Evolutionary conservation across 2,797 vertebrate species (phyloP).

Genomic region (Sparidentex hasta): DNA sequence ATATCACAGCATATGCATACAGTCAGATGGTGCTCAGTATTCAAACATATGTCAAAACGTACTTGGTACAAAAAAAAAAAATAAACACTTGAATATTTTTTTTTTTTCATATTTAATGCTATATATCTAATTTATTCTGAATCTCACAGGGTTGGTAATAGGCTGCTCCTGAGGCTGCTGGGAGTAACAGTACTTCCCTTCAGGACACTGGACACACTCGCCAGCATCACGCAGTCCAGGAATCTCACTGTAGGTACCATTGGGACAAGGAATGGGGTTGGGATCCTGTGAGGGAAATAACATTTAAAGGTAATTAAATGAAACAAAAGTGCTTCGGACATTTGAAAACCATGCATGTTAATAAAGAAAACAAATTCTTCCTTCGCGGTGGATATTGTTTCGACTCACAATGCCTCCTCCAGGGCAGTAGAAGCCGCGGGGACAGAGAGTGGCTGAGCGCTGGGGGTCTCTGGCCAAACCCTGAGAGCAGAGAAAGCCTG

Average conservation of each 20-base stretch:
- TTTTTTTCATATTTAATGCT: background rate
- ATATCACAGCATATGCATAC: constrained; percentile 13
- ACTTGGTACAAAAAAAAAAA: background rate
- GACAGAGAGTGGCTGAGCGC: constrained; percentile 87
- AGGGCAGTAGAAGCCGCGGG: constrained; percentile 91
- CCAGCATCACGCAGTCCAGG: constrained; percentile 85
- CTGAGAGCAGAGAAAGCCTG: constrained; percentile 89
- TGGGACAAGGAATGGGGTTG: constrained; percentile 89
- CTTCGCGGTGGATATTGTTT: background rate
- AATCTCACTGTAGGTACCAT: constrained; percentile 87
- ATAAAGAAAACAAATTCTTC: no score
- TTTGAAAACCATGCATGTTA: background rate
- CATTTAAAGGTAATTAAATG: constrained; percentile 1
- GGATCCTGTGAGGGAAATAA: constrained; percentile 79
- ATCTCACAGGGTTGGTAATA: constrained; percentile 87
- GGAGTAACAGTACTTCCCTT: constrained; percentile 89
- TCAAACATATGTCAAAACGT: background rate
- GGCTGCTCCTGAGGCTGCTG: constrained; percentile 81
- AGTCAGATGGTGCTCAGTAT: background rate
- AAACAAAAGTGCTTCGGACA: background rate
- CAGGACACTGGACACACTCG: constrained; percentile 87
- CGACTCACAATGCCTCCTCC: constrained; percentile 87
- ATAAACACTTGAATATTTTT: background rate
- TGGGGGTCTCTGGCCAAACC: constrained; percentile 89
- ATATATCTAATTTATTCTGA: background rate